Percentiles rank a stretch among this genome's conserved stretches.
Conservation (phyloP, 2,113 vertebrate species). For the Amphiprion percula region DNA sequence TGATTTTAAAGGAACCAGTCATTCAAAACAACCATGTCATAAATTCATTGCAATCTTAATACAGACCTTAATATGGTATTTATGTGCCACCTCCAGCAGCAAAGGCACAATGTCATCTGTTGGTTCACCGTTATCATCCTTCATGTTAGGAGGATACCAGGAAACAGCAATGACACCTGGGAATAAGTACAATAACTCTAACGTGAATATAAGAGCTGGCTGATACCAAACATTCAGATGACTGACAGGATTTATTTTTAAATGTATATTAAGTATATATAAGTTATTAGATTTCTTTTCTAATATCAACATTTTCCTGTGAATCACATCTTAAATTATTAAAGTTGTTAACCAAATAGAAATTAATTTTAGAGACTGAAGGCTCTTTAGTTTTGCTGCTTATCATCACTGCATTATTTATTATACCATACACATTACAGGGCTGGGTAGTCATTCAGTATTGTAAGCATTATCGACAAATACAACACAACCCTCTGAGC, state of each 20-base stretch:
- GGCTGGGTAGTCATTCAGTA: too few species aligned
- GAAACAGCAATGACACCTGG: slow-evolving; percentile 94
- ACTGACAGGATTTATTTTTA: neutral
- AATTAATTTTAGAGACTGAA: too few species aligned
- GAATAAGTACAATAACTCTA: slow-evolving; percentile 28
- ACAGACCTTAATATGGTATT: slow-evolving; percentile 93
- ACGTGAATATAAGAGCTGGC: slow-evolving; percentile 9
- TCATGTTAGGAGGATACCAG: slow-evolving; percentile 93
- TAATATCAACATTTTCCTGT: too few species aligned
- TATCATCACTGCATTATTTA: too few species aligned
- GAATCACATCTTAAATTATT: too few species aligned
- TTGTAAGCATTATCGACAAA: too few species aligned
- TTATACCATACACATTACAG: too few species aligned
- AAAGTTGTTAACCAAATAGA: too few species aligned
- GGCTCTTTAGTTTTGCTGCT: too few species aligned
- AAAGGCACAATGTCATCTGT: slow-evolving; percentile 89
- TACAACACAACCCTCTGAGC: too few species aligned
- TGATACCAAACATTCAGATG: neutral
- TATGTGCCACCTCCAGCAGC: slow-evolving; percentile 92
- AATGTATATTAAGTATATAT: neutral
- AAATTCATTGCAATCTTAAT: neutral
- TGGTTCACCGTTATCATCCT: slow-evolving; percentile 93
- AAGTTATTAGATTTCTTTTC: too few species aligned
- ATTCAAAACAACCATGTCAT: neutral
- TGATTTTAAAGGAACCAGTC: neutral